A percentile compares a stretch with the other conserved stretches of the same genome.
phyloP scores from a whole-genome alignment of 2,113 vertebrate genomes.

The Parus major region DNA sequence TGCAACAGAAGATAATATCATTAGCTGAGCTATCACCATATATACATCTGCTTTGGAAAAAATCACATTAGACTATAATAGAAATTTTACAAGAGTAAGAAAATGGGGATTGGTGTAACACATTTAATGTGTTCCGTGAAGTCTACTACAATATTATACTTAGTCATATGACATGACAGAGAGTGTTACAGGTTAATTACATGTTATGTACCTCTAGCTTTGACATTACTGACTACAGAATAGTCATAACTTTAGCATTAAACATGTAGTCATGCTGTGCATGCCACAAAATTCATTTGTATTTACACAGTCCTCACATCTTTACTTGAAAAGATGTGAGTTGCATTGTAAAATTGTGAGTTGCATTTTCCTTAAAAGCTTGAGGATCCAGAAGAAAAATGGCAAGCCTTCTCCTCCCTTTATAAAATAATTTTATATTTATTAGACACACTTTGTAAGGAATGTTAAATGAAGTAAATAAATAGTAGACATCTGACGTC shows the following conservation, averaged over 20 bases:
- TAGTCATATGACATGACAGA: not conserved
- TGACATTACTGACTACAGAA: conserved; percentile 17
- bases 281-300: not conserved
- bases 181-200: conserved; percentile 35
- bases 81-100: not conserved
- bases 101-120: not conserved
- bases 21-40: conserved; percentile 5
- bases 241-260: not conserved
- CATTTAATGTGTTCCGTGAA: not conserved
- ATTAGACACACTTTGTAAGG: not conserved
- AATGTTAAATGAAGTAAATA: not conserved
- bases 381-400: not conserved
- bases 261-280: not conserved
- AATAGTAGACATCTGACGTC: not conserved
- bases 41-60: not conserved
- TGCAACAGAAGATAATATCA: not conserved
- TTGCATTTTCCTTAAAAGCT: not conserved
- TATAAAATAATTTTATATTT: not conserved
- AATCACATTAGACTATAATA: not conserved
- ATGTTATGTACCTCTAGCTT: not conserved
- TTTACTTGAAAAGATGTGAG: no score
- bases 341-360: not conserved
- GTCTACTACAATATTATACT: not conserved
- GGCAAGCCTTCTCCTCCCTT: not conserved
- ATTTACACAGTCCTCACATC: not conserved